These are phyloP conservation scores for Erannis defoliaria DNA, from an alignment of 2,888 invertebrate genomes.

Conservation along the genomic window DNA sequence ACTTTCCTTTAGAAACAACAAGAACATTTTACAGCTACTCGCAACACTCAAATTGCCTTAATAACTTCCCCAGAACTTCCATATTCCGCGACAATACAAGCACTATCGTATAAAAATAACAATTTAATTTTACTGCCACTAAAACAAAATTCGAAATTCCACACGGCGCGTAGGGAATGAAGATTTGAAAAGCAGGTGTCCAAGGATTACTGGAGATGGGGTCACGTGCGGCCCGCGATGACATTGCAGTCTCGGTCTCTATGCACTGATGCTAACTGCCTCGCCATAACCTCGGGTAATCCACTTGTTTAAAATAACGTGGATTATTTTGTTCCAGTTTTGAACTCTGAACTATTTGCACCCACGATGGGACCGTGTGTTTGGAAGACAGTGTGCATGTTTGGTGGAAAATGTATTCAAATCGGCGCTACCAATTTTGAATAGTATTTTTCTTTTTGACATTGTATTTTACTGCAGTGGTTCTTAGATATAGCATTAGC, in stretches of 20 bases:
- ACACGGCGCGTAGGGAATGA: conserved; percentile 52
- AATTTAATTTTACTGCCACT: conserved; percentile 45
- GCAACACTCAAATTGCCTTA: conserved; percentile 1
- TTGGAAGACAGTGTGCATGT: no score
- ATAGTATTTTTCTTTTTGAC: no score
- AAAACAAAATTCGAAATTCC: conserved; percentile 47
- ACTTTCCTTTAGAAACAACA: no score
- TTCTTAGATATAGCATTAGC: no score
- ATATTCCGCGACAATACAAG: conserved; percentile 31
- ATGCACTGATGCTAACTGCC: conserved; percentile 53
- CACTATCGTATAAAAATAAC: conserved; percentile 45
- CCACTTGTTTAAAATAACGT: conserved; percentile 35
- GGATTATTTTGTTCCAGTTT: background rate
- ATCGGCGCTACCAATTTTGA: no score
- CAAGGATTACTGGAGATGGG: conserved; percentile 79
- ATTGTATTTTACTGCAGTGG: no score
- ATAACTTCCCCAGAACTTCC: conserved; percentile 12
- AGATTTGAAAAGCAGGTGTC: conserved; percentile 80
- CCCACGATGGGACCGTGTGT: no score
- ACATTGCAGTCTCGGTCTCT: conserved; percentile 76
- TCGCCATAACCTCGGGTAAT: conserved; percentile 47
- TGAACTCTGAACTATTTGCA: background rate
- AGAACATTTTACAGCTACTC: conserved; percentile 2
- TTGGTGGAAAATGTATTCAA: no score
- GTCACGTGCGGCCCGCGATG: conserved; percentile 83